Evolutionary conservation across 2,797 vertebrate species (phyloP).

Genomic region (Bovichtus diacanthus): DNA sequence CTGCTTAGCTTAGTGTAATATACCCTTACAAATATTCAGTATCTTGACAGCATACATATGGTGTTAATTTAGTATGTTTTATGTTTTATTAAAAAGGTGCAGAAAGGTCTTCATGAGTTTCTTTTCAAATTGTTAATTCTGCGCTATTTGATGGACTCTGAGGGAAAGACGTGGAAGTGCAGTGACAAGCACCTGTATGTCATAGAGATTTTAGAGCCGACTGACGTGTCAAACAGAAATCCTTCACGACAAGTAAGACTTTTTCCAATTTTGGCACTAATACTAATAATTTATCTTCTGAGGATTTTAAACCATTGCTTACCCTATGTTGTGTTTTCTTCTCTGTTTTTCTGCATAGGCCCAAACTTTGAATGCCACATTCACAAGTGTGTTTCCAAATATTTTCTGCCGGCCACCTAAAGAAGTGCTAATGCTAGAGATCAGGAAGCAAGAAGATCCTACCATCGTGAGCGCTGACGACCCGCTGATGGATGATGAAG

Average conservation of each 20-base stretch:
- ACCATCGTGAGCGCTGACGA: conserved; percentile 43
- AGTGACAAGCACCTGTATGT: conserved; percentile 90
- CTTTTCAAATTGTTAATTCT: conserved; percentile 95
- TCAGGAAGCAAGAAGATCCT: conserved; percentile 65
- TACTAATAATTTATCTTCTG: background rate
- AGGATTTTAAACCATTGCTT: background rate
- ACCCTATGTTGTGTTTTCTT: background rate
- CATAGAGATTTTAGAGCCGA: conserved; percentile 89
- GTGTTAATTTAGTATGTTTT: conserved; percentile 32
- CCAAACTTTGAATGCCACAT: conserved; percentile 68
- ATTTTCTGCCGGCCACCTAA: conserved; percentile 92
- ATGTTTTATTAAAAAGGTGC: conserved; percentile 85
- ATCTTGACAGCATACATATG: background rate
- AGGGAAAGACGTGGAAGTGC: conserved; percentile 93
- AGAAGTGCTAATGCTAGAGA: conserved; percentile 87
- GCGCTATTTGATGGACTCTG: conserved; percentile 89
- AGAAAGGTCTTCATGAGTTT: conserved; percentile 90
- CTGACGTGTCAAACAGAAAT: conserved; percentile 62
- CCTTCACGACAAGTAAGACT: conserved; percentile 72
- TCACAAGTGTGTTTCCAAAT: conserved; percentile 92
- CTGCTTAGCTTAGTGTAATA: background rate
- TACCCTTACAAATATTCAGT: background rate
- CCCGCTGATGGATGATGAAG: conserved; percentile 89
- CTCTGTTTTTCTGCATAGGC: conserved; percentile 69
- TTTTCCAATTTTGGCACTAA: background rate